Evolutionary conservation across 2,113 vertebrate species (phyloP).

Genomic region (Sinocyclocheilus anshuiensis): DNA sequence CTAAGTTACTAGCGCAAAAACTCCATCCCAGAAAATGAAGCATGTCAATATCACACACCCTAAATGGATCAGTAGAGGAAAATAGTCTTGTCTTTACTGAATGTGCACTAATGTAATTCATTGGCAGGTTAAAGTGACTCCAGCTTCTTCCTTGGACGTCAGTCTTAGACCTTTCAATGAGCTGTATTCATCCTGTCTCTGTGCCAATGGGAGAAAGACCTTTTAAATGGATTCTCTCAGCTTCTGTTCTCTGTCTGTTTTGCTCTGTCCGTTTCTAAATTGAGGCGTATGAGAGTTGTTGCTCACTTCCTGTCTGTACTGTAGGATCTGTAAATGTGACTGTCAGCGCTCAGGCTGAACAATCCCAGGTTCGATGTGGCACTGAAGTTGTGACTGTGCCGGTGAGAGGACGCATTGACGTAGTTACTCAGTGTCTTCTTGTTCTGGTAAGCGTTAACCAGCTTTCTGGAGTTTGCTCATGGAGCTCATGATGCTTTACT

Average conservation of each 20-base stretch:
- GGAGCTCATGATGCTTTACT: neutral
- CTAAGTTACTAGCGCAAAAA: no score
- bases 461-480: neutral
- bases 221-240: no score
- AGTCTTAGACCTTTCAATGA: no score
- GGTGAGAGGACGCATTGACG: slow-evolving; percentile 76
- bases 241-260: no score
- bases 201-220: no score
- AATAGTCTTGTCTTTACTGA: no score
- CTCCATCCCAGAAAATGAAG: no score
- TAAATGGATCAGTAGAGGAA: no score
- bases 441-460: slow-evolving; percentile 74
- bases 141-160: no score
- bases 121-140: neutral
- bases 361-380: slow-evolving; percentile 66
- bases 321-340: slow-evolving; percentile 77
- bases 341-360: slow-evolving; percentile 74
- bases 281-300: neutral
- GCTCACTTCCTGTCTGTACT: neutral
- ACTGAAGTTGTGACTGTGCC: slow-evolving; percentile 74
- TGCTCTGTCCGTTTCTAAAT: no score
- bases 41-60: neutral
- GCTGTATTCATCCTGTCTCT: slow-evolving; percentile 42
- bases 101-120: neutral
- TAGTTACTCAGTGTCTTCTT: slow-evolving; percentile 74